Percentiles rank a stretch among this genome's conserved stretches.
These are phyloP conservation scores for Menidia beryllina DNA, from an alignment of 2,113 vertebrate genomes.

Conservation along the genomic window DNA sequence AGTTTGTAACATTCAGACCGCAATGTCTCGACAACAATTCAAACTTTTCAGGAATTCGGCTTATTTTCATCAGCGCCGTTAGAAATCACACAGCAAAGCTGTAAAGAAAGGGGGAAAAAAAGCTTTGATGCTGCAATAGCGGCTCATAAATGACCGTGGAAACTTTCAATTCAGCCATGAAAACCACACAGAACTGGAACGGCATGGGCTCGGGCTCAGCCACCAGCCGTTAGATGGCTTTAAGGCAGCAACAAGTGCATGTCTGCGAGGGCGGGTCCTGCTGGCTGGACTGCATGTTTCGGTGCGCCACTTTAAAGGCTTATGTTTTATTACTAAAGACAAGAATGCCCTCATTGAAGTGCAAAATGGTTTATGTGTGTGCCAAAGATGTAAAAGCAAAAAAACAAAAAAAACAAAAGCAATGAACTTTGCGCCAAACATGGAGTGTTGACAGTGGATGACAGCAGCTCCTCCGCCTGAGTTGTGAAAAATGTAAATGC, in stretches of 20 bases:
- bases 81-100: slow-evolving; percentile 29
- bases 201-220: slow-evolving; percentile 32
- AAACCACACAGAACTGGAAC: slow-evolving; percentile 32
- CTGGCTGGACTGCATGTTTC: slow-evolving; percentile 52
- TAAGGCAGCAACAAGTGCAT: slow-evolving; percentile 66
- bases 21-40: slow-evolving; percentile 49
- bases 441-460: slow-evolving; percentile 24
- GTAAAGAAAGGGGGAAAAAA: no score
- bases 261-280: slow-evolving; percentile 54
- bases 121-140: slow-evolving; percentile 53
- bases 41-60: slow-evolving; percentile 50
- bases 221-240: slow-evolving; percentile 33
- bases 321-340: slow-evolving; percentile 54
- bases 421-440: slow-evolving; percentile 6
- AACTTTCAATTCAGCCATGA: slow-evolving; percentile 62
- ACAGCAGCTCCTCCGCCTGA: slow-evolving; percentile 36
- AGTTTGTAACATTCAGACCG: slow-evolving; percentile 50
- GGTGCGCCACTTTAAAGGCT: slow-evolving; percentile 64
- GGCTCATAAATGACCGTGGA: slow-evolving; percentile 62
- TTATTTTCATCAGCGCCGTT: slow-evolving; percentile 35
- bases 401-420: slow-evolving; percentile 61
- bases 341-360: slow-evolving; percentile 61
- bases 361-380: slow-evolving; percentile 52
- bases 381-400: slow-evolving; percentile 62
- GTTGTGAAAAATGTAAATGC: slow-evolving; percentile 57